Base-by-base conservation (phyloP, 2,888 invertebrate genomes). In the Petrolisthes cinctipes region DNA sequence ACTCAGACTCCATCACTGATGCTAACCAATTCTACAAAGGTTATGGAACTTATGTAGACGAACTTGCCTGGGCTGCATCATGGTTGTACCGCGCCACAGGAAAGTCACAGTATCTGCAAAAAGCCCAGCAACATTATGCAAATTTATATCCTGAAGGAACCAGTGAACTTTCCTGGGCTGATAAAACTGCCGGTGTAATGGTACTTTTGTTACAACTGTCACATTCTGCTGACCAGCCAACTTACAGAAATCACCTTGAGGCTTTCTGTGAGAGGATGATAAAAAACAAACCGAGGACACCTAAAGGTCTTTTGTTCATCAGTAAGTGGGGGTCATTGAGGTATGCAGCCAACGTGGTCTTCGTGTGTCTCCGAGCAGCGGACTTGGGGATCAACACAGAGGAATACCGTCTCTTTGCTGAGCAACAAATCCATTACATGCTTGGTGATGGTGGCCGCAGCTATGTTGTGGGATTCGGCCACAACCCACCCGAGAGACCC, bases 41-140 rank as follows among this genome's bases (percentile, higher is more conserved):
- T 54, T 79, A 53, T 20, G 85, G 79, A 54, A 68, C 79, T 6
- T 94, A 94, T 91, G 94, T 94, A 0, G 94, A 94, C 91, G 94
- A 94, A 91, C 92, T 95, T 51, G 93, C 94, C 0, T 95, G 94
- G 94, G 94, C 94, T 0, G 94, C 94, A 0, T 92, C 93, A 1
- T 94, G 94, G 94, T 92, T 95, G 5, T 94, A 93, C 92, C 93
- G 93, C 91, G 94, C 94, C 5, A 94, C 94, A 2, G 93, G 93
- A 73, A 93, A 94, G 11, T 90, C 92, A 0, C 92, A 92, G 75
- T 94, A 94, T 90, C 92, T 94, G 83, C 93, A 93, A 54, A 93
- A 94, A 75, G 94, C 94, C 3, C 93, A 85, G 37, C 53, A 51
- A 9, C 88, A 88, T 66, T 88, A 84, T 68, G 17, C 54, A 9